Evolutionary conservation across 2,113 vertebrate species (phyloP), one percentile per base, ranked within the genome.

Genomic region (Neolamprologus caudopunctatus): DNA sequence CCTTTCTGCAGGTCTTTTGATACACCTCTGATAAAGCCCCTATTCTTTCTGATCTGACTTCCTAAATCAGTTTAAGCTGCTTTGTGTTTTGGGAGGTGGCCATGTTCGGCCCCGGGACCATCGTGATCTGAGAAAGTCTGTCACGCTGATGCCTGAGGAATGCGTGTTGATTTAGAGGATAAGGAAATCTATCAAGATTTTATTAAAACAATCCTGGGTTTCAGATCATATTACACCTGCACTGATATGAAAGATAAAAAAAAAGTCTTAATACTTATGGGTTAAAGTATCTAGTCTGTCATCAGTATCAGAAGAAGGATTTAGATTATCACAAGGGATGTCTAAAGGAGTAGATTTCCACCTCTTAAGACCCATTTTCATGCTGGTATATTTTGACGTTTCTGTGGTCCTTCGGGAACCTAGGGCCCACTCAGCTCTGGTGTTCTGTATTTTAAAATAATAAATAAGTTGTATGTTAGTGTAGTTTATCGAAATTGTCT

Each of bases 81-180:
- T 37, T 19, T 61, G 88, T 91, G 51, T 86, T 89, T 86, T 24
- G 57, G 42, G 51, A 84, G 81, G 54, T 85, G 26, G 85, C 55
- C 28, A 8, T 16, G 82, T 82, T 82, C 79, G 51, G 42, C 50
- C 33, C 54, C 3, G 16, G 35, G 78, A 80, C 80, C 31, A 12
- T 89, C 82, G 13, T 55, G 42, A 81, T 40, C 51, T 71, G 71
- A 83, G 53, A 85, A 87, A 66, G 81, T 83, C 73, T 87, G 85
- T 92, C 92, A 89, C 5, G 66, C 84, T 91, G 85, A 85, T 63
- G n/a, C 45, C 40, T 42, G 42, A 80, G 89, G 85, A 95, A 92
- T 91, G 84, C 50, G 14, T 83, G 63, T 86, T 86, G 91, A 87
- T 68, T 80, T 16, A 2, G 71, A 75, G 79, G 73, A 85, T 9